Base-by-base conservation (phyloP, 2,888 invertebrate species). In the Tipula lateralis region DNA sequence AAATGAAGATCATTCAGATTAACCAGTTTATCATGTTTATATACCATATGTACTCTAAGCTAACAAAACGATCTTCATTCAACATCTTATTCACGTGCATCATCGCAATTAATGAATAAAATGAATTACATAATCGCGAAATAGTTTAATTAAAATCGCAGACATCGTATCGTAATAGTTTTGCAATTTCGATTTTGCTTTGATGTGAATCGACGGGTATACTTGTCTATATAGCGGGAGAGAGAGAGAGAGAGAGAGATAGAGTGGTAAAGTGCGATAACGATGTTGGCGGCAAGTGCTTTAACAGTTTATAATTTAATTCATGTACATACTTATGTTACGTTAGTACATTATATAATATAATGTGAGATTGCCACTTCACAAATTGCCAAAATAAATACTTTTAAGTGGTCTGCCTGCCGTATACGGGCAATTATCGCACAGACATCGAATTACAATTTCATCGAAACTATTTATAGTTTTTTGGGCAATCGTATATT, bases 71-170 rank as follows among this genome's bases (percentile, higher is more conserved):
- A 66, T 66, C 66, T 66, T 66, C 66, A 66, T 66, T 66, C 66
- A 66, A 66, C 66, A 66, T 66, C 66, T 66, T 66, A 66, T 24
- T 66, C 66, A 66, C 66, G 66, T 66, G 66, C 66, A 66, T 24
- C 66, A 66, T 24, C 66, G 66, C 24, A 66, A 66, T 24, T 66
- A n/a, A 3, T 66, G 19, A 24, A 66, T 24, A 9, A 66, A 66
- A 66, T 44, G 24, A 24, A 66, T 66, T 66, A 24, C 66, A 24
- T 66, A 66, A 36, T 36, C 9, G 7, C 6, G 12, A 34, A 36
- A 36, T 12, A 36, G 12, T 36, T 36, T 34, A 34, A 5, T 36
- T 36, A 12, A 36, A 36, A 36, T 12, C n/a, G n/a, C 36, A 36
- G 36, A 36, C 36, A 36, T 36, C 0, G 12, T 12, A 12, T 12